phyloP scores from a whole-genome alignment of 2,797 vertebrate species.

The Aldrovandia affinis region DNA sequence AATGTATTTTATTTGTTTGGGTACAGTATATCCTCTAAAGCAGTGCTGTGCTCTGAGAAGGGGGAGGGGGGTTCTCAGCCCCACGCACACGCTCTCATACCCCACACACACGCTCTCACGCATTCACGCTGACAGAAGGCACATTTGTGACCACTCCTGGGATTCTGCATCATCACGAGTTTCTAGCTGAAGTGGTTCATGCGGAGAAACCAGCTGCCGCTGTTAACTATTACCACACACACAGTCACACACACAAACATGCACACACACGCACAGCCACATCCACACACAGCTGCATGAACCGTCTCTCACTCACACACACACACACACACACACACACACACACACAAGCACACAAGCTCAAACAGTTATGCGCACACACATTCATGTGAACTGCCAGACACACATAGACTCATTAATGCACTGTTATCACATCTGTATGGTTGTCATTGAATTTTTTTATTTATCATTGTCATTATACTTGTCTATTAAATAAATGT shows the following conservation, averaged over 20 bases:
- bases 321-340: neutral
- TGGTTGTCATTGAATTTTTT: neutral
- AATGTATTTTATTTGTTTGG: neutral
- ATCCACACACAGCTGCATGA: neutral
- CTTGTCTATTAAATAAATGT: no score
- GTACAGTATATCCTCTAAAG: conserved; percentile 13
- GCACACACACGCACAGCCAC: neutral
- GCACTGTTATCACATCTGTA: neutral
- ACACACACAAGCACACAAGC: neutral
- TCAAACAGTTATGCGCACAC: neutral
- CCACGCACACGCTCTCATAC: neutral
- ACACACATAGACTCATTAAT: neutral
- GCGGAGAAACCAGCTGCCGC: neutral
- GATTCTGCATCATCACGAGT: conserved; percentile 1
- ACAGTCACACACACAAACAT: neutral
- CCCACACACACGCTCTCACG: no score
- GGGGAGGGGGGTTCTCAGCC: neutral
- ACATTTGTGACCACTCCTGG: neutral
- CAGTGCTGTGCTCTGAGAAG: neutral
- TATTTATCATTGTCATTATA: no score
- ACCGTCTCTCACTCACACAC: neutral
- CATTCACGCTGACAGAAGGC: neutral
- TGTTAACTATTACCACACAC: neutral
- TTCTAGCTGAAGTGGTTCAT: neutral
- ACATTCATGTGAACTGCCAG: neutral